A percentile compares a stretch with the other conserved stretches of the same genome.
Conservation (phyloP, 2,888 invertebrate species). For the Acrobasis suavella region DNA sequence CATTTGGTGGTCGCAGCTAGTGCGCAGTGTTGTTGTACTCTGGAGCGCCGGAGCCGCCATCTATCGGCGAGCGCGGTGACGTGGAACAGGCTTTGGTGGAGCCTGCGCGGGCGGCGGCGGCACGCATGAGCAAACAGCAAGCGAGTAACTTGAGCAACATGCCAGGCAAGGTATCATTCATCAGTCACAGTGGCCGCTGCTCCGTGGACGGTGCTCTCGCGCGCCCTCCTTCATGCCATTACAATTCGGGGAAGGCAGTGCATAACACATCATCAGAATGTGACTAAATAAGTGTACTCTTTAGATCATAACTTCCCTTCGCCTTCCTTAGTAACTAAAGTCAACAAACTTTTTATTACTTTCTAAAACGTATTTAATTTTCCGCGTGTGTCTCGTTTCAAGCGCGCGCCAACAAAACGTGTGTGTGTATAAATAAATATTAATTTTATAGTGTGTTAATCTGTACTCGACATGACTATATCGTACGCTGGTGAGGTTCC, state of each 20-base stretch:
- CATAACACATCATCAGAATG: constrained; percentile 73
- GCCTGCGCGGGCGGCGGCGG: constrained; percentile 38
- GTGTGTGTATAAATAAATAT: constrained; percentile 77
- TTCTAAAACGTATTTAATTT: constrained; percentile 79
- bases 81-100: constrained; percentile 32
- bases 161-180: constrained; percentile 48
- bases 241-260: constrained; percentile 61
- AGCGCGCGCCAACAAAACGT: constrained; percentile 73
- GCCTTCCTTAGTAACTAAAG: constrained; percentile 62
- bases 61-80: constrained; percentile 36
- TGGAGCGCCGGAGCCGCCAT: constrained; percentile 37
- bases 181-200: constrained; percentile 64
- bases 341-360: constrained; percentile 71
- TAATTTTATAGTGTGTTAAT: constrained; percentile 65
- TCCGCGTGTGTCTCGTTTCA: constrained; percentile 73
- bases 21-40: constrained; percentile 6
- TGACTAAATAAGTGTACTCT: constrained; percentile 68
- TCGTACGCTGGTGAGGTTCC: constrained; percentile 95
- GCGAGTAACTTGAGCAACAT: constrained; percentile 54
- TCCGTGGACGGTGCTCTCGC: constrained; percentile 58
- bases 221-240: constrained; percentile 55
- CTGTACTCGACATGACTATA: constrained; percentile 87
- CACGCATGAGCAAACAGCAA: constrained; percentile 54
- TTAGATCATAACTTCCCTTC: constrained; percentile 63
- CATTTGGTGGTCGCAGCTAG: constrained; percentile 11